Evolutionary conservation across 2,113 vertebrate genomes (phyloP).

Genomic region (Microtus pennsylvanicus): DNA sequence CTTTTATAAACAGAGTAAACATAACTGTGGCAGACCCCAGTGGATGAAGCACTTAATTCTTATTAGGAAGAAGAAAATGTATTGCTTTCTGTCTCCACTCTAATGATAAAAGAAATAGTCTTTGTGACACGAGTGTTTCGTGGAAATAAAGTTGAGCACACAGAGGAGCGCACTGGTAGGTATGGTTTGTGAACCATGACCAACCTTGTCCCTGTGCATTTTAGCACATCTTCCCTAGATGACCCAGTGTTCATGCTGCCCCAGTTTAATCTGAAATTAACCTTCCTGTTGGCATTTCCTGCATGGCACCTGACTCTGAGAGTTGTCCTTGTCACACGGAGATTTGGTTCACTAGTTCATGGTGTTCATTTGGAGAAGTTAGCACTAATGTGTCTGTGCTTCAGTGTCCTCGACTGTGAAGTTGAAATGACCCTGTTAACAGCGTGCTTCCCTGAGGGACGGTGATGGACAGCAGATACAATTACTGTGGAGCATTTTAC

Average conservation of each 20-base stretch:
- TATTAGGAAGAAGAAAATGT: conserved; percentile 3
- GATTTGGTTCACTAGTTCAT: conserved; percentile 77
- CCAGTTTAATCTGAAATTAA: conserved; percentile 77
- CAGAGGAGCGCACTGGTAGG: conserved; percentile 23
- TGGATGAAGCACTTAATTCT: background rate
- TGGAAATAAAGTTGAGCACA: conserved; percentile 67
- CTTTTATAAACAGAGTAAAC: background rate
- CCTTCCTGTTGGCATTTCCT: conserved; percentile 73
- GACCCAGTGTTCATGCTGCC: conserved; percentile 52
- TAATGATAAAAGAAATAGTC: conserved; percentile 46
- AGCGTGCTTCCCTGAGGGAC: conserved; percentile 58
- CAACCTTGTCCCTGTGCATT: conserved; percentile 69
- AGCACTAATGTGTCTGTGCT: conserved; percentile 72
- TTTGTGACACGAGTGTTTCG: conserved; percentile 62
- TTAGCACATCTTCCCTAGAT: conserved; percentile 70
- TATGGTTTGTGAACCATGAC: conserved; percentile 74
- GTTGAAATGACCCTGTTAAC: conserved; percentile 76
- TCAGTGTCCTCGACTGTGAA: conserved; percentile 66
- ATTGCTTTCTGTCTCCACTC: background rate
- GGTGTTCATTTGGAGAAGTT: conserved; percentile 77
- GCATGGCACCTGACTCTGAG: conserved; percentile 60
- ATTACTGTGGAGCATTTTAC: conserved; percentile 69
- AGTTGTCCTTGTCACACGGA: conserved; percentile 65
- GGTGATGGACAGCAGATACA: conserved; percentile 75
- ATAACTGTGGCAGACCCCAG: background rate